Conservation (phyloP, 2,113 vertebrate genomes). For the Prietella phreatophila region DNA sequence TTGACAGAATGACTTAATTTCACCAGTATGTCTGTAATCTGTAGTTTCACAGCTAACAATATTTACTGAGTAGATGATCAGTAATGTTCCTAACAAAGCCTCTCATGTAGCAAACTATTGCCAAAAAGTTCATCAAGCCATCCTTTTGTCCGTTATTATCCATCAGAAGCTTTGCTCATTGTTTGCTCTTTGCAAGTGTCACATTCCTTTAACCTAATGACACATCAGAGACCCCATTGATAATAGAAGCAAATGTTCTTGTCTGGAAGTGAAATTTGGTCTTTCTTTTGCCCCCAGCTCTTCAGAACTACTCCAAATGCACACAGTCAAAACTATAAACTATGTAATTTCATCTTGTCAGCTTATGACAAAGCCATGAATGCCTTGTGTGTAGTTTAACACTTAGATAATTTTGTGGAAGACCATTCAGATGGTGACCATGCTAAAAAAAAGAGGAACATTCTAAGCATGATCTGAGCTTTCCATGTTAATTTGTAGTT, state of each 20-base stretch:
- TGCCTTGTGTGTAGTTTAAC: conserved; percentile 40
- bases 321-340: neutral
- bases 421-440: neutral
- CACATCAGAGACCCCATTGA: conserved; percentile 19
- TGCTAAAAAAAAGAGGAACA: neutral
- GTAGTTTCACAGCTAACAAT: neutral
- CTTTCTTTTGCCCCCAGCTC: neutral
- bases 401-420: neutral
- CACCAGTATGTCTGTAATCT: neutral
- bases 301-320: neutral
- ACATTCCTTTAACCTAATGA: conserved; percentile 16
- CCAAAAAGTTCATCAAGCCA: neutral
- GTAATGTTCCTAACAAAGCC: neutral
- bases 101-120: neutral
- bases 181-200: conserved; percentile 14
- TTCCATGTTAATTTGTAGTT: conserved; percentile 2
- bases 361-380: conserved; percentile 30
- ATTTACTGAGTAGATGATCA: neutral
- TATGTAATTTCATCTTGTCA: neutral
- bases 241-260: conserved; percentile 36
- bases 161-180: neutral
- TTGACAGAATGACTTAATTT: neutral
- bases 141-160: neutral
- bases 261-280: neutral
- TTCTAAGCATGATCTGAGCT: conserved; percentile 11